These are phyloP conservation scores for Huso huso DNA, from an alignment of 2,797 vertebrate species.

Conservation along the genomic window DNA sequence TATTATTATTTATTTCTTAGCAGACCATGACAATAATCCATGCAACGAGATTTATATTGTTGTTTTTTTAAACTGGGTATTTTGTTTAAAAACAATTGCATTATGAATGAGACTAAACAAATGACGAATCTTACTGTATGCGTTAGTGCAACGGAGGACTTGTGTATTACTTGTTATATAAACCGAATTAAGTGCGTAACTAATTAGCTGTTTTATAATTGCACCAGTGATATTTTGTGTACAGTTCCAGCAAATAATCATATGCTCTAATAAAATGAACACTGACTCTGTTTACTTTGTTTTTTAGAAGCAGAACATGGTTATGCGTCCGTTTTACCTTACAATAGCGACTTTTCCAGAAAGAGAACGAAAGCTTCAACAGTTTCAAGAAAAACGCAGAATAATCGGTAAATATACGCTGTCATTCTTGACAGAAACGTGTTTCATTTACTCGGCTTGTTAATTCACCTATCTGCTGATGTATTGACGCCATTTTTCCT, in stretches of 20 bases:
- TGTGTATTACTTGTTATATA: too few species aligned
- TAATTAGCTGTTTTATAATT: too few species aligned
- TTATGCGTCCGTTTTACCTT: conserved; percentile 93
- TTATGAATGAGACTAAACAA: too few species aligned
- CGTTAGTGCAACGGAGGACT: too few species aligned
- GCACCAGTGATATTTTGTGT: background rate
- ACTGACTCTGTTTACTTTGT: conserved; percentile 32
- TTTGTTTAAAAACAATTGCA: too few species aligned
- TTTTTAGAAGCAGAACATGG: conserved; percentile 91
- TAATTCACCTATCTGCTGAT: conserved; percentile 28
- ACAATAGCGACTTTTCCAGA: conserved; percentile 83
- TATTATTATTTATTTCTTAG: too few species aligned
- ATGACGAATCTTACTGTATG: too few species aligned
- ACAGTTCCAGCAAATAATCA: background rate
- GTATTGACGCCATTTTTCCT: conserved; percentile 54
- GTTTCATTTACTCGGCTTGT: conserved; percentile 17
- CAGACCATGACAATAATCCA: too few species aligned
- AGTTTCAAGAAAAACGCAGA: conserved; percentile 85
- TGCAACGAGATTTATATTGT: too few species aligned
- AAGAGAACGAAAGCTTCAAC: conserved; percentile 90
- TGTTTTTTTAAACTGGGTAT: too few species aligned
- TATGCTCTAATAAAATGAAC: conserved; percentile 15
- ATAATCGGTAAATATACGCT: conserved; percentile 76
- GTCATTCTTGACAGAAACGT: background rate
- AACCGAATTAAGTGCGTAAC: too few species aligned